Base-by-base conservation (phyloP, 2,113 vertebrate species). In the Clinocottus analis region DNA sequence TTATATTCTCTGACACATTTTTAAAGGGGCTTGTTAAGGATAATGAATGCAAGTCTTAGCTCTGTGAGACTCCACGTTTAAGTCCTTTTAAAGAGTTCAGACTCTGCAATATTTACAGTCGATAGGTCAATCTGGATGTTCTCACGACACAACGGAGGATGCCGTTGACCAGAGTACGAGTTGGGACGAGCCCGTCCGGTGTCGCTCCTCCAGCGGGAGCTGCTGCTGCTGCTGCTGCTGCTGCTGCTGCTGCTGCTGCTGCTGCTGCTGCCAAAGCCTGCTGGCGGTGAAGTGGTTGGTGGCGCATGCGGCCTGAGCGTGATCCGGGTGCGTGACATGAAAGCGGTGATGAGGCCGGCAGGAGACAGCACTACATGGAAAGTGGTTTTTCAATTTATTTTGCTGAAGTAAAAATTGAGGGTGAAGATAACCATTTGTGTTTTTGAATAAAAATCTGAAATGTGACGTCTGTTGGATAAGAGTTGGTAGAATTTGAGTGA, bases 161-260 rank as follows among this genome's bases (percentile, higher is more conserved):
- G n/a, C n/a, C n/a, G n/a, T n/a, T n/a, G n/a, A n/a, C n/a, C n/a
- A n/a, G n/a, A n/a, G n/a, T n/a, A n/a, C n/a, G 47, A 33, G 31
- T 3, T 16, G 4, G 21, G 43, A 21, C 21, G 47, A 47, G 21
- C 19, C 45, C 41, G 37, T 43, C 3, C 39, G 1, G 0, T 47
- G 55, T 69, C 64, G 56, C 65, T 61, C 59, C 67, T 55, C 33
- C 8, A n/a, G n/a, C n/a, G n/a, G n/a, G n/a, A n/a, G n/a, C n/a
- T n/a, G n/a, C n/a, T n/a, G n/a, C n/a, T n/a, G n/a, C n/a, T n/a
- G n/a, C n/a, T n/a, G n/a, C n/a, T n/a, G n/a, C n/a, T n/a, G n/a
- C n/a, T n/a, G n/a, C n/a, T n/a, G n/a, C n/a, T n/a, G n/a, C n/a
- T n/a, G n/a, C n/a, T n/a, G n/a, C n/a, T n/a, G n/a, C n/a, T n/a